These are phyloP conservation scores for Zootoca vivipara DNA, from an alignment of 2,113 vertebrate genomes.

Conservation along the genomic window DNA sequence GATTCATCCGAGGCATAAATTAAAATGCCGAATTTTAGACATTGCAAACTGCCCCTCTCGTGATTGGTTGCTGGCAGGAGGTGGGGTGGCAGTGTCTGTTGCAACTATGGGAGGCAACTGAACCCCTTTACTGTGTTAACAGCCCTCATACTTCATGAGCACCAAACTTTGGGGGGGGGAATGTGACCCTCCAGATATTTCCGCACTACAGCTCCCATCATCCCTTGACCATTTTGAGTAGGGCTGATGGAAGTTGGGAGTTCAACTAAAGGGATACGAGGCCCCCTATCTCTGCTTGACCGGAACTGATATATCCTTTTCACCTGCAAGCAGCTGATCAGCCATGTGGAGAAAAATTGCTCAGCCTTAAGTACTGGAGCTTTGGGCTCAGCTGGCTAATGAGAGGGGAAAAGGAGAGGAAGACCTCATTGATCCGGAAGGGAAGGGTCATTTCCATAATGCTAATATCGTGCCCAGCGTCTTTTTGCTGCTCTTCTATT, in stretches of 20 bases:
- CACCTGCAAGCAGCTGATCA: background rate
- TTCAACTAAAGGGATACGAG: background rate
- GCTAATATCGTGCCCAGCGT: constrained; percentile 25
- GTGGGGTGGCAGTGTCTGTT: background rate
- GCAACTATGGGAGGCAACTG: too few species aligned
- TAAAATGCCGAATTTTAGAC: background rate
- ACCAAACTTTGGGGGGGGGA: background rate
- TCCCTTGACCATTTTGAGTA: too few species aligned
- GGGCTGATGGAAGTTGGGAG: too few species aligned
- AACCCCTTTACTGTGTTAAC: too few species aligned
- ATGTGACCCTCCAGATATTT: too few species aligned
- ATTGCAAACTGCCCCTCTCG: background rate
- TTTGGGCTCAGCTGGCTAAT: background rate
- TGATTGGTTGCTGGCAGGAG: background rate
- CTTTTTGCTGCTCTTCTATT: constrained; percentile 43
- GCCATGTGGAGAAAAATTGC: constrained; percentile 3
- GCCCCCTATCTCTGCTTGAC: background rate
- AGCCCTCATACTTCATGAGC: background rate
- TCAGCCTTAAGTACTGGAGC: constrained; percentile 43
- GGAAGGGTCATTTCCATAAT: constrained; percentile 12
- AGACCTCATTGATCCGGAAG: constrained; percentile 22
- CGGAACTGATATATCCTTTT: background rate
- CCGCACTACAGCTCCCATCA: too few species aligned
- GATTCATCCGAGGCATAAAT: background rate
- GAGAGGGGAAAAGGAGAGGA: constrained; percentile 21